These are phyloP conservation scores for Helicoverpa zea DNA, from an alignment of 1,140 invertebrate species.

Conservation along the genomic window DNA sequence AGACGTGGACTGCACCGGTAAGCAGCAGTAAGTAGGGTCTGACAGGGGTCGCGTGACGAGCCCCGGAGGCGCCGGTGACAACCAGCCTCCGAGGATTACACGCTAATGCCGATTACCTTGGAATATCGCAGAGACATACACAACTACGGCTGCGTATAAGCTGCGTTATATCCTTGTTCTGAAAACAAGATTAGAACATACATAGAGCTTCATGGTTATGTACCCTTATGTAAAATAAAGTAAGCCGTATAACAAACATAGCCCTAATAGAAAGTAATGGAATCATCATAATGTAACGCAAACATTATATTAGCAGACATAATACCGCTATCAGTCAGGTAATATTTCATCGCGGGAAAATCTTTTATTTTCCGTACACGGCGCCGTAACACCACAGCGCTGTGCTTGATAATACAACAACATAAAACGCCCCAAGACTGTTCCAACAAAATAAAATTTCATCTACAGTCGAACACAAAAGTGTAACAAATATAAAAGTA, in stretches of 20 bases:
- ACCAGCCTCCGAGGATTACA: constrained; percentile 17
- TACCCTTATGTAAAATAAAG: too few species aligned
- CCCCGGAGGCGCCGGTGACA: constrained; percentile 9
- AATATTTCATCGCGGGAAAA: not conserved
- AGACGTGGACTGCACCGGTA: constrained; percentile 25
- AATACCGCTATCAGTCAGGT: not conserved
- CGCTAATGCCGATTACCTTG: constrained; percentile 22
- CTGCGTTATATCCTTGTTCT: too few species aligned
- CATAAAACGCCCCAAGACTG: not conserved
- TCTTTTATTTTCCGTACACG: not conserved
- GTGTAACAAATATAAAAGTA: constrained; percentile 38
- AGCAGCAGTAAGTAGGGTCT: constrained; percentile 29
- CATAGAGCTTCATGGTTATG: too few species aligned
- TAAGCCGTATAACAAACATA: not conserved
- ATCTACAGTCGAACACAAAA: constrained; percentile 35
- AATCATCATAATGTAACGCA: not conserved
- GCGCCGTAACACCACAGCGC: not conserved
- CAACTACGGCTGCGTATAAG: not conserved
- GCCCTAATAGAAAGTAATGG: not conserved
- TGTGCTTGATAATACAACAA: constrained; percentile 31
- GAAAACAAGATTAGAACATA: too few species aligned
- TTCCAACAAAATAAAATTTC: constrained; percentile 4
- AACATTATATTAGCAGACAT: not conserved
- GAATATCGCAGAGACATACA: constrained; percentile 6
- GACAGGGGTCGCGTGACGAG: constrained; percentile 42